Evolutionary conservation across 2,888 invertebrate genomes (phyloP), one percentile per base, ranked within the genome.

Genomic region (Allolobophora icterica): DNA sequence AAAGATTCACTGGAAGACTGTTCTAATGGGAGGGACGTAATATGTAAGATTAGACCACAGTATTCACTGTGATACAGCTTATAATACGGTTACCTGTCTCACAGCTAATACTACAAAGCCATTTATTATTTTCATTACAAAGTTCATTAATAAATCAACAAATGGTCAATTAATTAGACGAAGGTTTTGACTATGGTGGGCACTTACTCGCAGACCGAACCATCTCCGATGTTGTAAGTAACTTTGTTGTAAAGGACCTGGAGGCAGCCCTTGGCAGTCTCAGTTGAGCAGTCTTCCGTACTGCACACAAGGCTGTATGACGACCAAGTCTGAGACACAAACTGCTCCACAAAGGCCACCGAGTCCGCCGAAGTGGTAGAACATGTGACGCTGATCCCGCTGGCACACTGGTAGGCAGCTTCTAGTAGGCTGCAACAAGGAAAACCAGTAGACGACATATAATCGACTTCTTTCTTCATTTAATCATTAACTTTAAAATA

Each of bases 181-280:
- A 71, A 71, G 30, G 71, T n/a, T 71, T 71, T 13, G 71, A 71
- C 8, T 17, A 71, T n/a, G n/a, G 8, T 21, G 6, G 8, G 15
- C 34, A 38, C 87, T 87, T 35, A 87, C 87, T 87, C 87, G 87
- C 87, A 87, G 87, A 87, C 35, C 34, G 87, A 35, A 6, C 87
- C 35, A 87, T 87, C 87, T 34, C 87, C 87, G 17, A 24, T 87
- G 87, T 38, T 24, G n/a, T 35, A 87, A 24, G 11, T 1, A 30
- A 87, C 19, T 38, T 87, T 87, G 34, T 87, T 38, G 87, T 87
- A 87, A 21, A 87, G 87, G 35, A 24, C 21, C 24, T 87, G 0
- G 35, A 87, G 87, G 38, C 87, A 87, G 87, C 0, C 35, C 87
- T 87, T 87, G 21, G 87, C 87, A 87, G 19, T 24, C 8, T 87